Conservation (phyloP, 2,113 vertebrate genomes). For the Sterrhoptilus dennistouni region DNA sequence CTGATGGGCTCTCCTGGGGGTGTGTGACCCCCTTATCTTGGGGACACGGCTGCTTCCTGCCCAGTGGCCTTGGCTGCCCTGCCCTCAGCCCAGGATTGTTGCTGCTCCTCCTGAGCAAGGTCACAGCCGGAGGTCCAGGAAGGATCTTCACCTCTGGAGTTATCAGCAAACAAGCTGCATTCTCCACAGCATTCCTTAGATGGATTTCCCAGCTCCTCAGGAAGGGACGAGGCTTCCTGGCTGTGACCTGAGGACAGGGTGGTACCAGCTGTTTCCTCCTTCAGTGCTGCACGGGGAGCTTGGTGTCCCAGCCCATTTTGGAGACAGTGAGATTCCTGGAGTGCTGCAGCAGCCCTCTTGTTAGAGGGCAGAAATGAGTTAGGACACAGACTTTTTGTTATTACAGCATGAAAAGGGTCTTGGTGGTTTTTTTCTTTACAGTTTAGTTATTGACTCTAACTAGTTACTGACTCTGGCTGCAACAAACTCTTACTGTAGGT, state of each 20-base stretch:
- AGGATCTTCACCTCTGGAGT: background rate
- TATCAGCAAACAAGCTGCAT: background rate
- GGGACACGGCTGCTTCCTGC: background rate
- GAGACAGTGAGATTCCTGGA: background rate
- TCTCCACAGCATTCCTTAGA: fast-evolving
- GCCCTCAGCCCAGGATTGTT: background rate
- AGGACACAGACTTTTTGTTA: background rate
- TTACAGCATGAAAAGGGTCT: background rate
- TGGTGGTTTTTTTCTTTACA: background rate
- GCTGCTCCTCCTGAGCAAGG: background rate
- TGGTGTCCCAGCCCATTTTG: background rate
- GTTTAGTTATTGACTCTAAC: background rate
- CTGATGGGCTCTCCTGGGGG: fast-evolving
- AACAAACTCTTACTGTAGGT: background rate
- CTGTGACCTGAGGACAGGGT: fast-evolving
- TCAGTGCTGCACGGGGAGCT: fast-evolving
- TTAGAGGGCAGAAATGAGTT: background rate
- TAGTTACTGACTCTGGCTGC: background rate
- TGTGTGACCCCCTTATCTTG: background rate
- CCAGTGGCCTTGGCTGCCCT: fast-evolving
- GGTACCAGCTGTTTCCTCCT: fast-evolving
- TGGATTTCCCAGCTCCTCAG: background rate
- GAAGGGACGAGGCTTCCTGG: background rate
- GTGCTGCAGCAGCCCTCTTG: background rate
- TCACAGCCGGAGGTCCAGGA: fast-evolving